Percentiles rank a stretch among this genome's conserved stretches.
These are phyloP conservation scores for Coilia nasus DNA, from an alignment of 2,797 vertebrate genomes.

Conservation along the genomic window DNA sequence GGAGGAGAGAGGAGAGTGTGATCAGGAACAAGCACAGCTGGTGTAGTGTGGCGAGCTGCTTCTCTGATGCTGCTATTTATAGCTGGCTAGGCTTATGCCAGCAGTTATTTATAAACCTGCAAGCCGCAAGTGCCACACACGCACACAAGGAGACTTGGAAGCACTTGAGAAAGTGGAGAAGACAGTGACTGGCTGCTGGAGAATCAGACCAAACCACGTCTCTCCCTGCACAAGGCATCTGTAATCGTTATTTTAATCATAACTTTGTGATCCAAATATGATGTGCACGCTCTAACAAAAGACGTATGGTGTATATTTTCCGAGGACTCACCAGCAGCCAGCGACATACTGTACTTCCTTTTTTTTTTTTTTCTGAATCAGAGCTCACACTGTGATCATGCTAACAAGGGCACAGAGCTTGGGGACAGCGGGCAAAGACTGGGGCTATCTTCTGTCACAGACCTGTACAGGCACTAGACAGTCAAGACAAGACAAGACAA, in stretches of 20 bases:
- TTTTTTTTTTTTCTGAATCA: not conserved
- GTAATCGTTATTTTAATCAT: not conserved
- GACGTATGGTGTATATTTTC: not conserved
- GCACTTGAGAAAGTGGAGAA: slow-evolving; percentile 12
- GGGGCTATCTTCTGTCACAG: not conserved
- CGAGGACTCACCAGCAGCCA: not conserved
- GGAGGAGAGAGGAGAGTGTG: slow-evolving; percentile 27
- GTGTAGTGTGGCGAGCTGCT: slow-evolving; percentile 53
- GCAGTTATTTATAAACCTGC: slow-evolving; percentile 60
- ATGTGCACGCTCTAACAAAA: not conserved
- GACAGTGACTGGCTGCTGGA: not conserved
- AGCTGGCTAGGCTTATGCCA: slow-evolving; percentile 51
- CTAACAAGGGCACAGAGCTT: not conserved
- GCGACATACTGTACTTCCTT: not conserved
- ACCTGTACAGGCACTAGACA: not conserved
- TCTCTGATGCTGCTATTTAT: slow-evolving; percentile 59
- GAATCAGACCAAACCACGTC: not conserved
- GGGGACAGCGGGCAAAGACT: not conserved
- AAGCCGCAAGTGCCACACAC: slow-evolving; percentile 40
- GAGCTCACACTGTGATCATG: not conserved
- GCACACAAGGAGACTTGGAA: slow-evolving; percentile 56
- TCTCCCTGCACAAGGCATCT: not conserved
- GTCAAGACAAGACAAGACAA: too few species aligned
- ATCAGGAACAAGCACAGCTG: slow-evolving; percentile 41
- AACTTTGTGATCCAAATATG: not conserved